Percentiles rank a stretch among this genome's conserved stretches.
Conservation (phyloP, 2,888 invertebrate species). For the Ditylenchus weischeri region DNA sequence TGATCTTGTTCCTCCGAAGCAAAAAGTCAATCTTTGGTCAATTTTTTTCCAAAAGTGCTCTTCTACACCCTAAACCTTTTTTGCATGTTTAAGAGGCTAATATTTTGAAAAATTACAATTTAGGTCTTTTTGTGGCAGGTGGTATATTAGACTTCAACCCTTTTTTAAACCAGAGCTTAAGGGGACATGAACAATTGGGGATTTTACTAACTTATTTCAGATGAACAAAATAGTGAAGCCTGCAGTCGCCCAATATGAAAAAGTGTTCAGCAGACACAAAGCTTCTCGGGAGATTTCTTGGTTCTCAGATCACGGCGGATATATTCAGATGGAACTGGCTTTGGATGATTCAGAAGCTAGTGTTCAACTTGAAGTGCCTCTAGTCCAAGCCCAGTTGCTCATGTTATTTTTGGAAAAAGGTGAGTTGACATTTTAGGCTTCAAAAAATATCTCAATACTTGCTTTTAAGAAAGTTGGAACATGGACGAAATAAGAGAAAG, state of each 20-base stretch:
- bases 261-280: slow-evolving; percentile 2
- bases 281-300: background rate
- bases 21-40: too few species aligned
- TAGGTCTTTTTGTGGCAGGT: too few species aligned
- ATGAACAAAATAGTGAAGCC: background rate
- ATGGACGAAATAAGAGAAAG: slow-evolving; percentile 37
- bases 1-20: too few species aligned
- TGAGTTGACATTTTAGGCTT: slow-evolving; percentile 11
- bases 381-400: slow-evolving; percentile 42
- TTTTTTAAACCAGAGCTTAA: too few species aligned
- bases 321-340: slow-evolving; percentile 38
- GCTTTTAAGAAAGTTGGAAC: slow-evolving; percentile 41
- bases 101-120: too few species aligned
- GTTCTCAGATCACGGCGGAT: slow-evolving; percentile 17
- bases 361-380: slow-evolving; percentile 40
- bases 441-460: slow-evolving; percentile 13
- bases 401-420: slow-evolving; percentile 42
- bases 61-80: too few species aligned
- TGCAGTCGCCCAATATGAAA: background rate
- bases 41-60: too few species aligned
- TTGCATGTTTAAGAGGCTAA: too few species aligned
- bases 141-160: too few species aligned
- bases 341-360: slow-evolving; percentile 37
- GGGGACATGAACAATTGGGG: background rate
- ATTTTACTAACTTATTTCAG: slow-evolving; percentile 16